phyloP scores from a whole-genome alignment of 1,140 invertebrate genomes.

The Dreissena rostriformis region DNA sequence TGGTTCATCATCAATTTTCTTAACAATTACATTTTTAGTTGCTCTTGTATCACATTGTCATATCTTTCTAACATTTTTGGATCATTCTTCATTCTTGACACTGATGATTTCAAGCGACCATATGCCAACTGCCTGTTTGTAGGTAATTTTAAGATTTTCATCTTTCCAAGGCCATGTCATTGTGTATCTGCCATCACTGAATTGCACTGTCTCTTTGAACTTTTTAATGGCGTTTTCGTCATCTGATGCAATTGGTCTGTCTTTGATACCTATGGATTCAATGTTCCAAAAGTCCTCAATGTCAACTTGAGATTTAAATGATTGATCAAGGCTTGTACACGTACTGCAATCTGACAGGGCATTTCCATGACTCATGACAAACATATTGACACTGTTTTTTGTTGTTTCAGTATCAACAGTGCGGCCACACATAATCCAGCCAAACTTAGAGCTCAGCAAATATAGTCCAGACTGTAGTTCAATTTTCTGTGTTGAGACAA shows the following conservation, averaged over 20 bases:
- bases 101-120: slow-evolving; percentile 1
- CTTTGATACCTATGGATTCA: not conserved
- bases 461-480: not conserved
- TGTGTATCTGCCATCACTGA: not conserved
- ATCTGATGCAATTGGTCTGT: not conserved
- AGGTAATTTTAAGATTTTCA: not conserved
- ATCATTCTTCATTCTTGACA: not conserved
- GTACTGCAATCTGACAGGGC: not conserved
- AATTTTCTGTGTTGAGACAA: too few relatives aligned
- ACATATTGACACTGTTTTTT: not conserved
- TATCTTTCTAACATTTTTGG: slow-evolving; percentile 11
- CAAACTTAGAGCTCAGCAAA: not conserved
- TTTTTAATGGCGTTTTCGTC: not conserved
- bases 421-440: not conserved
- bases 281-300: slow-evolving; percentile 2
- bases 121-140: slow-evolving; percentile 5
- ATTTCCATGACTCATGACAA: not conserved
- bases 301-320: not conserved
- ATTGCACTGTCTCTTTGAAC: not conserved
- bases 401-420: not conserved
- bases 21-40: slow-evolving; percentile 28
- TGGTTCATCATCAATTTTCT: not conserved
- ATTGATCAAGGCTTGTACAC: not conserved
- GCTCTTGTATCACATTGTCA: slow-evolving; percentile 28
- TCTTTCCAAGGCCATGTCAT: slow-evolving; percentile 21